Evolutionary conservation across 2,888 invertebrate species (phyloP), one percentile per base, ranked within the genome.

Genomic region (Ophonus ardosiacus): DNA sequence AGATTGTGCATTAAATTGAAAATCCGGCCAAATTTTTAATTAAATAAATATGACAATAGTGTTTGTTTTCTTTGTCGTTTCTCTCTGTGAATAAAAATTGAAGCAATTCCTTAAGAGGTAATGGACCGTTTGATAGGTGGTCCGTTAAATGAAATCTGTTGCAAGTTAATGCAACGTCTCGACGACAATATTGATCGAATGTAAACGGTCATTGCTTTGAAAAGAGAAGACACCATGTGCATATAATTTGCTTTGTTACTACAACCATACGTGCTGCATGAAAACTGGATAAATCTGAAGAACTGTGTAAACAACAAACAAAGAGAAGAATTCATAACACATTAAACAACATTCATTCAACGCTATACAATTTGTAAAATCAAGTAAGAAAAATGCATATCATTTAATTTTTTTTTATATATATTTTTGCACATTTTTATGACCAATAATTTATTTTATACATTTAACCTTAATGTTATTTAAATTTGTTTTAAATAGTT

Each of bases 61-160:
- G 59, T 18, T 59, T 59, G 7, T 59, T 63, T 18, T 21, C 18
- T 13, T 24, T 18, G 1, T 18, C 10, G 10, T 18, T 63, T 63
- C 8, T 0, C 13, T 7, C 31, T 2, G 8, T 15, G 7, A 68
- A 68, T 68, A 68, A 68, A 65, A 68, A 38, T 24, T n/a, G 31
- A 68, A 68, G n/a, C 15, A 38, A 68, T 68, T 31, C n/a, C 31
- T 68, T 38, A 68, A 15, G 31, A 31, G 68, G 24, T 68, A 68
- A 68, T 38, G 68, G 68, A 68, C 68, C 68, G 38, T 68, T 68
- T 68, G 38, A 68, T 68, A 68, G 68, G 68, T 68, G 38, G 15
- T 68, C 15, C n/a, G 31, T 68, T 68, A 38, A 68, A 68, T 68
- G 24, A 68, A 68, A 68, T 68, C 65, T 65, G n/a, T 38, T 13